Evolutionary conservation across 2,888 invertebrate genomes (phyloP), one percentile per base, ranked within the genome.

Genomic region (Xestia ashworthii): DNA sequence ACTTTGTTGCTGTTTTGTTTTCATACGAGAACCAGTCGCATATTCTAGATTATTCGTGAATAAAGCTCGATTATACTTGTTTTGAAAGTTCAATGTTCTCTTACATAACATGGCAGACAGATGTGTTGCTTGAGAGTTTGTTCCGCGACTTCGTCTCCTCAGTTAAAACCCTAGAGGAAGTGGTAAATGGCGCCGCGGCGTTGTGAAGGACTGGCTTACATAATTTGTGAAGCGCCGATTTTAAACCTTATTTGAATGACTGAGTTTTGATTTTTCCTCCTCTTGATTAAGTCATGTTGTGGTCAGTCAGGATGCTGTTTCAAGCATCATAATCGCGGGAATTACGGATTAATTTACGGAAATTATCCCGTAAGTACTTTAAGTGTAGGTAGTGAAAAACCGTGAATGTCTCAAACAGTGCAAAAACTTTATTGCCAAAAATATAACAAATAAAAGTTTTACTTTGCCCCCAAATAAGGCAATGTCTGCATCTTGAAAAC

Each of bases 1-100:
- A 74, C 85, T 85, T 74, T 70, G 69, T 70, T 44, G 41, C 44
- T 60, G 12, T 71, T 67, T 50, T 44, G 25, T 64, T 62, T 67
- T 62, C 58, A 22, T 80, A 46, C 16, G 48, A 50, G 22, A 38
- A 25, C 11, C 22, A 38, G 32, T 41, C 5, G 14, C 6, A 14
- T 70, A 50, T 58, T 78, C 41, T n/a, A 53, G 44, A 46, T 62
- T 25, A 53, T 75, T 75, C 14, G 50, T 38, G 22, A 74, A 46
- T 44, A 25, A 65, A 76, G 48, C n/a, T 64, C 8, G 22, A 22
- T 46, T 46, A 16, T 41, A 25, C 66, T 41, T 11, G 19, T 16
- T 78, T 55, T 12, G 1, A 46, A 64, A 55, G 5, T 64, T 25
- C 19, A 12, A 46, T 12, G 12, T 44, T 19, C 11, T 44, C 19